Evolutionary conservation across 1,140 invertebrate species (phyloP).

Genomic region (Uloborus diversus): DNA sequence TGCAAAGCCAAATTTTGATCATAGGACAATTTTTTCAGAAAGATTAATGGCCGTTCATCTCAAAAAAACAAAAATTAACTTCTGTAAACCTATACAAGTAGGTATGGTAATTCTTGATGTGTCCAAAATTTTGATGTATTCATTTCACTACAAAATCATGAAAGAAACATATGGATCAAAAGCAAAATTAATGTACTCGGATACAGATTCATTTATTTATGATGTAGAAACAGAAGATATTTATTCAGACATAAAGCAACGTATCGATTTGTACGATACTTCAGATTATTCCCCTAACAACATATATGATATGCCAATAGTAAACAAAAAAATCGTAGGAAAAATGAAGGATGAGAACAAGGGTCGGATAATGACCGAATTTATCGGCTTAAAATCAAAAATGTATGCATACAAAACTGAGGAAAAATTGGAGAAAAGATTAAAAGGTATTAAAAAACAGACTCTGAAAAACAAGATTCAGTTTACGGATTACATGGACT

Average conservation of each 20-base stretch:
- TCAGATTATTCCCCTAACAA: constrained; percentile 33
- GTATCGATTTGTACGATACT: neutral
- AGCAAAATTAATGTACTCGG: neutral
- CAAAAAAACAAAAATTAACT: constrained; percentile 24
- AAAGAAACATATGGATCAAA: neutral
- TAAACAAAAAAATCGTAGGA: constrained; percentile 38
- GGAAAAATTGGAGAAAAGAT: neutral
- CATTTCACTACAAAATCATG: constrained; percentile 6
- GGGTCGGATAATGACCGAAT: constrained; percentile 31
- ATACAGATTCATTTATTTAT: neutral
- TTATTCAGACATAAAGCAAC: neutral
- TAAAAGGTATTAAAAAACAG: constrained; percentile 17
- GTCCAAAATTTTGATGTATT: constrained; percentile 20
- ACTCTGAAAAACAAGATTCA: neutral
- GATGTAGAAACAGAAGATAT: neutral
- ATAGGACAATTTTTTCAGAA: neutral
- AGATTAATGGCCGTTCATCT: neutral
- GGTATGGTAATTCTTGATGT: constrained; percentile 6
- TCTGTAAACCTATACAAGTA: neutral
- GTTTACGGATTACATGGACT: neutral
- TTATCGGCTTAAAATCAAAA: constrained; percentile 17
- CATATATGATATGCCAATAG: neutral
- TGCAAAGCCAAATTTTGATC: neutral
- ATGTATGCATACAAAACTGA: constrained; percentile 12
- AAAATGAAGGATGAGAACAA: constrained; percentile 29